A percentile compares a stretch with the other conserved stretches of the same genome.
phyloP scores from a whole-genome alignment of 2,113 vertebrate species.

The Psittacara wagleri region DNA sequence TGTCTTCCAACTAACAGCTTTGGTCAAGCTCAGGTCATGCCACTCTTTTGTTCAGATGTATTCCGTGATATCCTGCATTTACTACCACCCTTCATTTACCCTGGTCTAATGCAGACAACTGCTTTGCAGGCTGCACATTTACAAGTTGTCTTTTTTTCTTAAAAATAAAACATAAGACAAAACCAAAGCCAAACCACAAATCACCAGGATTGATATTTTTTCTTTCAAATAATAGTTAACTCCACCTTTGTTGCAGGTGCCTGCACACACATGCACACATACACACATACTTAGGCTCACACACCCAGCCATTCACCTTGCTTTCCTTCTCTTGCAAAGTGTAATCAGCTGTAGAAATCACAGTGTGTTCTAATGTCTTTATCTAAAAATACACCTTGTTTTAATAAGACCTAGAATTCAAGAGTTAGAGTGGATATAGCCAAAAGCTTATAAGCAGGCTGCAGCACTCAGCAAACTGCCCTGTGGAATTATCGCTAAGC shows the following conservation, averaged over 20 bases:
- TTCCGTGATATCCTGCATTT: background rate
- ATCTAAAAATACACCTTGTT: constrained; percentile 39
- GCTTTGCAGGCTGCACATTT: background rate
- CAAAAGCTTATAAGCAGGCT: background rate
- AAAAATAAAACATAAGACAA: background rate
- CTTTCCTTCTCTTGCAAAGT: background rate
- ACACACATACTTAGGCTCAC: background rate
- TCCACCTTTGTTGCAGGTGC: background rate
- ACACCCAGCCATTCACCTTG: background rate
- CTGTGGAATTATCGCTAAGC: background rate
- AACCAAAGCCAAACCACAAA: background rate
- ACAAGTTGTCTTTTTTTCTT: background rate
- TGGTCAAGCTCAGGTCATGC: background rate
- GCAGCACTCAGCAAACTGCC: background rate
- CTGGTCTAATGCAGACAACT: background rate
- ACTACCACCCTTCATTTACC: background rate
- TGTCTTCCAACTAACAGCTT: background rate
- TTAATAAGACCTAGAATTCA: background rate
- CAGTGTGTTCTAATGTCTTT: background rate
- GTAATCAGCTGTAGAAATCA: background rate
- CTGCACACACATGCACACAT: background rate
- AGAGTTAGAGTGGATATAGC: background rate
- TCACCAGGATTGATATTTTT: background rate
- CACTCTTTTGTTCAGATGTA: background rate
- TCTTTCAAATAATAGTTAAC: background rate